A percentile compares a stretch with the other conserved stretches of the same genome.
These are phyloP conservation scores for Bubo bubo DNA, from an alignment of 2,113 vertebrate genomes.

Conservation along the genomic window DNA sequence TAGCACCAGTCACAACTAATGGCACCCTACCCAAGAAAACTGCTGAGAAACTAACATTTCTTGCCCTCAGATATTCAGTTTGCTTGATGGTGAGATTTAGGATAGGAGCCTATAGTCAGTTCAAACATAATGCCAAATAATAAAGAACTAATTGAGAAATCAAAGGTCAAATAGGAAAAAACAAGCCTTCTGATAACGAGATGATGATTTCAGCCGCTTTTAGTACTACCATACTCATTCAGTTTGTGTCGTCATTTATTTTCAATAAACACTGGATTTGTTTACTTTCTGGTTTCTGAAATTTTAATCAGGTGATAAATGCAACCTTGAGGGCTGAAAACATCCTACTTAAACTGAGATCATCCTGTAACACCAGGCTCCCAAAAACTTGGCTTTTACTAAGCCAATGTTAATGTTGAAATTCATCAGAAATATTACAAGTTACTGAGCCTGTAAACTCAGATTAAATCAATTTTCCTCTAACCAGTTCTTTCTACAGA, in stretches of 20 bases:
- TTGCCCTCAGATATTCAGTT: not conserved
- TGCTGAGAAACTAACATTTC: not conserved
- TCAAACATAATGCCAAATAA: not conserved
- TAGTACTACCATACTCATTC: rapidly evolving
- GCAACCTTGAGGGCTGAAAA: not conserved
- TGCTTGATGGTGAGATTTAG: not conserved
- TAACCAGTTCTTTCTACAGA: not conserved
- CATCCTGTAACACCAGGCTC: rapidly evolving
- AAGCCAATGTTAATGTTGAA: not conserved
- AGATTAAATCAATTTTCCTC: not conserved
- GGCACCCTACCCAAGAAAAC: rapidly evolving
- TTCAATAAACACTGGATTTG: not conserved
- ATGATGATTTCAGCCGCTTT: not conserved
- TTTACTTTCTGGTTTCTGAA: not conserved
- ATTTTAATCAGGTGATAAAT: not conserved
- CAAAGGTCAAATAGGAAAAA: not conserved
- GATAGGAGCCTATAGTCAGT: not conserved
- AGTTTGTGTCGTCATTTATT: not conserved
- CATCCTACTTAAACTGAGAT: not conserved
- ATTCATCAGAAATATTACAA: not conserved
- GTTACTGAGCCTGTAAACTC: not conserved
- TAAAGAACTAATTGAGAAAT: not conserved
- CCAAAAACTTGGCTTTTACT: not conserved
- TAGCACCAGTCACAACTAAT: not conserved
- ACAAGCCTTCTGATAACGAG: not conserved